Base-by-base conservation (phyloP, 2,797 vertebrate genomes). In the Gymnocypris eckloni region DNA sequence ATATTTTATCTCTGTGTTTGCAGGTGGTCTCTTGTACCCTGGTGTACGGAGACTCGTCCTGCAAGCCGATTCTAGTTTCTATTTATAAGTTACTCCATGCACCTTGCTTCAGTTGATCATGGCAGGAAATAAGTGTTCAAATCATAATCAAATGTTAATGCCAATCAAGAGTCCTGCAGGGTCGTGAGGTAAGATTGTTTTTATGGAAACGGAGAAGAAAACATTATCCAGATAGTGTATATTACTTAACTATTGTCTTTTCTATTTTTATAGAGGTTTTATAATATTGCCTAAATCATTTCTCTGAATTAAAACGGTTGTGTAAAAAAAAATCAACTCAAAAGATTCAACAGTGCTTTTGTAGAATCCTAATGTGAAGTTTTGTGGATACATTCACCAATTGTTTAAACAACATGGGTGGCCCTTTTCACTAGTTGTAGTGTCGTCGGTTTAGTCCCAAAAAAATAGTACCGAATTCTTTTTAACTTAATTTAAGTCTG, bases 191-290 rank as follows among this genome's bases (percentile, higher is more conserved):
- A 59, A 79, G 93, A 92, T 89, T 84, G 93, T 95, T 96, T 96
- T 95, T 94, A 90, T 93, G 94, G 90, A 90, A 90, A 86, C 79
- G 83, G 50, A 90, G 89, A 81, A 84, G 70, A 88, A 87, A 89
- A 59, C 87, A 61, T 92, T 95, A 92, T 93, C 91, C 91, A 94
- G 90, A 92, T 92, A 88, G 92, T 95, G 96, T 97, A 96, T 93
- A 97, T 96, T 96, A 95, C 95, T 97, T 91, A 97, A 95, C 94
- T 94, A 96, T 96, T 96, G 96, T 96, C 94, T 94, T 98, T 98
- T 99, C 97, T 99, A 98, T 98, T 99, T 99, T 98, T 98, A 97
- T 99, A 98, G 96, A 97, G 96, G 96, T 98, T 99, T 99, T 99
- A 96, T 99, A 99, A 96, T 98, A 98, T 98, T 98, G 96, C 94